Base-by-base conservation (phyloP, 2,888 invertebrate species). In the Onthophagus sagittarius region DNA sequence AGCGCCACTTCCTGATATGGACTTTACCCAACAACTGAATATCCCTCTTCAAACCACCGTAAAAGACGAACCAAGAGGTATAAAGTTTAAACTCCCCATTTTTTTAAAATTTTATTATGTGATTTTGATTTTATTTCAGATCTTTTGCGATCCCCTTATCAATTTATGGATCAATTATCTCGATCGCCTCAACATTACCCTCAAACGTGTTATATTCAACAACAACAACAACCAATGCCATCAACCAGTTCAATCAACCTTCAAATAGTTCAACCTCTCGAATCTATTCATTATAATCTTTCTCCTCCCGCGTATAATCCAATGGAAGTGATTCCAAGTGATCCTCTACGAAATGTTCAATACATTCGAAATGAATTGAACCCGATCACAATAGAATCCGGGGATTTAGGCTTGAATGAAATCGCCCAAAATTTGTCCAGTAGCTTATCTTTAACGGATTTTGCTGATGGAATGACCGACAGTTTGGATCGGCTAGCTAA, bases 401-500 rank as follows among this genome's bases (percentile, higher is more conserved):
- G 83, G 6, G 87, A 87, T 64, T 77, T 87, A 9, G 79, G 76
- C 70, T 84, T 85, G 6, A 84, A 83, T 23, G 83, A 84, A 70
- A 81, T 88, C 9, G 86, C 87, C 0, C 86, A 87, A 64, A 86
- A 85, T 77, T 81, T 88, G 3, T 86, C 86, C 1, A 85, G 84
- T 75, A 87, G 86, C 77, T 79, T 88, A 69, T 87, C 86, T 0
- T 80, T 88, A 72, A 85, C 85, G 0, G 88, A 88, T 73, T 9
- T 73, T 33, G 23, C 72, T n/a, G 79, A 82, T 71, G 87, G 85
- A 78, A 88, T 88, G 87, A 86, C 87, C 1, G 89, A 89, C 76
- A 88, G 88, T 80, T 86, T 89, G 75, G 88, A 87, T n/a, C 85
- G 86, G 77, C 79, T 89, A 71, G 86, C 87, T 0, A 86, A 86